phyloP scores from a whole-genome alignment of 2,888 invertebrate genomes.

The Lasius fuliginosus region DNA sequence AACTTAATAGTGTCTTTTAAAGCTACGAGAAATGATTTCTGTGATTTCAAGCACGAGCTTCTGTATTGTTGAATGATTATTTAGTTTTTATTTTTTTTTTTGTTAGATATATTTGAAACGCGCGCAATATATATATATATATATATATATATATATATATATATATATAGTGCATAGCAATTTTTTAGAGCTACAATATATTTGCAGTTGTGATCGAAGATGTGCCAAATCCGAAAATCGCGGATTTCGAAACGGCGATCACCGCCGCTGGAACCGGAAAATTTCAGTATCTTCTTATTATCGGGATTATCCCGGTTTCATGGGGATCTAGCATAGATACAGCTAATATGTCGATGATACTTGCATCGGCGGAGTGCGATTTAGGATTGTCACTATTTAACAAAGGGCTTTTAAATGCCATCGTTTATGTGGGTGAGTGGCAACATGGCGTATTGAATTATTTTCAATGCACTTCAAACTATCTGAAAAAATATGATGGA shows the following conservation, averaged over 20 bases:
- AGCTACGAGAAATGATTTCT: not conserved
- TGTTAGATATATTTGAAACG: not conserved
- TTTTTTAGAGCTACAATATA: not conserved
- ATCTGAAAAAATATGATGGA: not conserved
- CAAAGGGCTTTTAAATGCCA: slow-evolving; percentile 91
- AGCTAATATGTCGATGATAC: slow-evolving; percentile 90
- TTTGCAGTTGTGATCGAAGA: slow-evolving; percentile 14
- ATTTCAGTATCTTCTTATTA: slow-evolving; percentile 89
- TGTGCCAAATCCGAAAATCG: slow-evolving; percentile 72
- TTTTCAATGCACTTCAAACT: not conserved
- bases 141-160: not conserved
- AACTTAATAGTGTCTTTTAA: not conserved
- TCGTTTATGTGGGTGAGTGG: slow-evolving; percentile 90
- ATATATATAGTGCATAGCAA: not conserved
- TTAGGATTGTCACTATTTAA: slow-evolving; percentile 89
- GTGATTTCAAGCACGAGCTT: not conserved
- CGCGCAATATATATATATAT: not conserved
- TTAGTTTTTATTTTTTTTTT: not conserved
- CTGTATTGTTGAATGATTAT: not conserved
- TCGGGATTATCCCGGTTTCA: slow-evolving; percentile 89
- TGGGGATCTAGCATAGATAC: slow-evolving; percentile 91
- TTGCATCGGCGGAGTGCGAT: slow-evolving; percentile 92
- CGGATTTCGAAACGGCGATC: slow-evolving; percentile 92
- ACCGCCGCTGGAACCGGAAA: slow-evolving; percentile 90
- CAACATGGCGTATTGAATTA: not conserved